Evolutionary conservation across 2,113 vertebrate genomes (phyloP).

Genomic region (Malurus melanocephalus): DNA sequence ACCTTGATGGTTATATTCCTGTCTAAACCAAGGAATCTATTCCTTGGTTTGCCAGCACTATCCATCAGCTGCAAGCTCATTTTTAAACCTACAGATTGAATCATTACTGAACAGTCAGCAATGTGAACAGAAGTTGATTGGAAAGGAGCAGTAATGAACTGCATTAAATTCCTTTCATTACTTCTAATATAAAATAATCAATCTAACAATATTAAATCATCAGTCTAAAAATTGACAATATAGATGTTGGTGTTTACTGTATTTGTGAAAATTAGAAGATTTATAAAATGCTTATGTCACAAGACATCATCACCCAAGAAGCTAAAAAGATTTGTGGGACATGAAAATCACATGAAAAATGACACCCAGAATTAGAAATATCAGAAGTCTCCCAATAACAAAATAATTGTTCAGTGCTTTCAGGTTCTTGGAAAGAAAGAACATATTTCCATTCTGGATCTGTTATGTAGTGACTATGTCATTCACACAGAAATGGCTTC

Average conservation of each 20-base stretch:
- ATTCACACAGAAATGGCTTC: not conserved
- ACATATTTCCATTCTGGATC: not conserved
- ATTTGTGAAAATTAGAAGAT: not conserved
- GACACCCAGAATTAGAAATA: not conserved
- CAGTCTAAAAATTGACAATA: not conserved
- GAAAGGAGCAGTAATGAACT: not conserved
- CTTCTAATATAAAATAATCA: not conserved
- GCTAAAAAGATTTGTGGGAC: not conserved
- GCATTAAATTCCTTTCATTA: not conserved
- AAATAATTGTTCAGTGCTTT: not conserved
- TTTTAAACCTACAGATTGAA: not conserved
- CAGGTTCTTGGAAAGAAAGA: not conserved
- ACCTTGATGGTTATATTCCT: not conserved
- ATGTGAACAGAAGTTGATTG: not conserved
- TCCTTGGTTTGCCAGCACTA: not conserved
- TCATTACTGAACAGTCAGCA: not conserved
- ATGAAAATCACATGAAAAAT: not conserved
- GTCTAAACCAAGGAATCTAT: not conserved
- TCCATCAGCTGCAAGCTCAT: not conserved
- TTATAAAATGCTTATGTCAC: not conserved
- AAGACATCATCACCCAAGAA: not conserved
- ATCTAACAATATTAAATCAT: not conserved
- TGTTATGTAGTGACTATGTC: not conserved
- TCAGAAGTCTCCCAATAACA: not conserved
- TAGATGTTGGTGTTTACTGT: fast-evolving